Conservation (phyloP, 2,888 invertebrate species). For the Acleris laterana region DNA sequence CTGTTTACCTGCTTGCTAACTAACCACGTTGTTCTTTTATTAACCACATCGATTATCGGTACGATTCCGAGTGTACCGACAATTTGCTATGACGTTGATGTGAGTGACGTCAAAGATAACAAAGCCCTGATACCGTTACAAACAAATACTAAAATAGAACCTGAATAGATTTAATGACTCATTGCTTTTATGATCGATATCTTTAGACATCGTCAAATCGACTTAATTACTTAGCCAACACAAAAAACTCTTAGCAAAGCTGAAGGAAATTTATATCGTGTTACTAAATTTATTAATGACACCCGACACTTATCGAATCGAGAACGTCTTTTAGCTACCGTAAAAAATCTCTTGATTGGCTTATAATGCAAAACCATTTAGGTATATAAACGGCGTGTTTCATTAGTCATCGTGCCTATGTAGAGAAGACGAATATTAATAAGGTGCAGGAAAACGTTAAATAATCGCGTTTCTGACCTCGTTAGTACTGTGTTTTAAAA, state of each 20-base stretch:
- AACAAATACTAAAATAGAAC: slow-evolving; percentile 4
- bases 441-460: not conserved
- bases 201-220: slow-evolving; percentile 26
- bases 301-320: slow-evolving; percentile 44
- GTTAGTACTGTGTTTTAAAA: too few species aligned
- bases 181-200: slow-evolving; percentile 7
- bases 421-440: not conserved
- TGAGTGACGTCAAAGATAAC: slow-evolving; percentile 21
- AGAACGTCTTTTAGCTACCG: slow-evolving; percentile 24
- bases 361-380: slow-evolving; percentile 20
- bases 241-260: slow-evolving; percentile 48
- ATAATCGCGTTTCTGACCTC: not conserved
- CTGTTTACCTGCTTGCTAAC: slow-evolving; percentile 10
- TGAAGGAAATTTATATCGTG: slow-evolving; percentile 51
- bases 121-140: slow-evolving; percentile 5
- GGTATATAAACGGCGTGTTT: not conserved
- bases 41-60: slow-evolving; percentile 7
- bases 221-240: slow-evolving; percentile 33
- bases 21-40: slow-evolving; percentile 7
- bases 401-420: not conserved
- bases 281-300: slow-evolving; percentile 43
- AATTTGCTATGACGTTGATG: slow-evolving; percentile 19
- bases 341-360: slow-evolving; percentile 26
- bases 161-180: slow-evolving; percentile 12
- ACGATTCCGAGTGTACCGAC: not conserved